Percentiles rank a stretch among this genome's conserved stretches.
These are phyloP conservation scores for Orgyia antiqua DNA, from an alignment of 2,888 invertebrate species.

Conservation along the genomic window DNA sequence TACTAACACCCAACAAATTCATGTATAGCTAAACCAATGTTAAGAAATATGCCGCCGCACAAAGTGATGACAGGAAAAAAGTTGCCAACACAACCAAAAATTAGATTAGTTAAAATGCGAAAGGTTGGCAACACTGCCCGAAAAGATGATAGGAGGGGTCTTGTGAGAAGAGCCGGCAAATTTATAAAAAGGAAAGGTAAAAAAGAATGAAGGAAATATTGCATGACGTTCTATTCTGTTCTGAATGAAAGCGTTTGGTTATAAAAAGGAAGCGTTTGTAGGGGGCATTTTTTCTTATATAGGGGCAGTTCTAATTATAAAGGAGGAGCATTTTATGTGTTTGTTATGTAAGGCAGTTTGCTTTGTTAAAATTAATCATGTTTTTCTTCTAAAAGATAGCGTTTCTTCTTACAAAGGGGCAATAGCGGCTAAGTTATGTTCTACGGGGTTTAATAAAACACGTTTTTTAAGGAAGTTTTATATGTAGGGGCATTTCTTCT, in stretches of 20 bases:
- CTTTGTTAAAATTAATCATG: too few relatives aligned
- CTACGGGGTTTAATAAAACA: too few relatives aligned
- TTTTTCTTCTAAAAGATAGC: too few relatives aligned
- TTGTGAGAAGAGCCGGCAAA: conserved; percentile 51
- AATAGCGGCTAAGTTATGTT: too few relatives aligned
- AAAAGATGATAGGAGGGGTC: conserved; percentile 51
- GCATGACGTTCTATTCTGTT: conserved; percentile 16
- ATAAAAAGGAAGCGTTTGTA: too few relatives aligned
- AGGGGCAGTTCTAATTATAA: too few relatives aligned
- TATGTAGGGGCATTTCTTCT: too few relatives aligned
- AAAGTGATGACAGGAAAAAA: conserved; percentile 24
- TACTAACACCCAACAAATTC: conserved; percentile 19
- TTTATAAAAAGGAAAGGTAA: conserved; percentile 67
- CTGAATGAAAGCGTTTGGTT: conserved; percentile 1
- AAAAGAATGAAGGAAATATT: conserved; percentile 3
- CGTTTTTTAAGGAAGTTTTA: too few relatives aligned
- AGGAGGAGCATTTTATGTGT: too few relatives aligned
- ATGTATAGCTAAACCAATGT: conserved; percentile 24
- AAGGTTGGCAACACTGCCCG: conserved; percentile 37
- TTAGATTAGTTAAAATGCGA: conserved; percentile 24
- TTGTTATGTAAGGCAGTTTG: too few relatives aligned
- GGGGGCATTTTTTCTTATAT: too few relatives aligned
- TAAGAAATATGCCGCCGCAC: conserved; percentile 10
- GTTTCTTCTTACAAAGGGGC: too few relatives aligned
- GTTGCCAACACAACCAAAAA: conserved; percentile 23